Evolutionary conservation across 2,888 invertebrate genomes (phyloP).

Genomic region (Lepeophtheirus nordmannii): DNA sequence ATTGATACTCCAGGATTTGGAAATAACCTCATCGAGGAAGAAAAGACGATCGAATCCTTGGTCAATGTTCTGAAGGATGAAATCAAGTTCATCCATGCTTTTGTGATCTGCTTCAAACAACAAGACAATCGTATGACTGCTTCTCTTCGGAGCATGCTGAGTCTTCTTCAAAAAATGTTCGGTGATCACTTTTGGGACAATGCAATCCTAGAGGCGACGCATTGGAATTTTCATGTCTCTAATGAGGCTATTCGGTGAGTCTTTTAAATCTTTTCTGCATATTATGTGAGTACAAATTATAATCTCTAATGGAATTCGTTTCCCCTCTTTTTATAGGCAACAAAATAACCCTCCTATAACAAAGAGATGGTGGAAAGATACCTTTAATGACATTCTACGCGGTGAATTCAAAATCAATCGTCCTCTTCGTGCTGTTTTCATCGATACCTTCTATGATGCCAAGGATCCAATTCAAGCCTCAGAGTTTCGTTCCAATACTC

Average conservation of each 20-base stretch:
- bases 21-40: constrained; percentile 16
- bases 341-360: constrained; percentile 14
- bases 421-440: constrained; percentile 17
- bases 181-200: constrained; percentile 24
- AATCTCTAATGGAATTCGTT: neutral
- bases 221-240: constrained; percentile 13
- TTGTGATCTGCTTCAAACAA: constrained; percentile 22
- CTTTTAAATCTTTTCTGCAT: neutral
- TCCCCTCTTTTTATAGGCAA: neutral
- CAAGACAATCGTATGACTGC: constrained; percentile 21
- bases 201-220: constrained; percentile 22
- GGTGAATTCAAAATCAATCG: constrained; percentile 1
- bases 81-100: constrained; percentile 21
- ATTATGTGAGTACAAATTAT: neutral
- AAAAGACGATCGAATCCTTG: constrained; percentile 21
- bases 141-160: constrained; percentile 16
- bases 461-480: constrained; percentile 1
- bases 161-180: constrained; percentile 22
- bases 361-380: constrained; percentile 15
- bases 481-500: constrained; percentile 10
- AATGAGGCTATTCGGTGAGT: neutral
- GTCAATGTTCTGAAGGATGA: constrained; percentile 21
- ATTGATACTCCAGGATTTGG: constrained; percentile 24
- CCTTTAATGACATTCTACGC: constrained; percentile 13
- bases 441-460: constrained; percentile 22